Percentiles rank a stretch among this genome's conserved stretches.
These are phyloP conservation scores for Apis laboriosa DNA, from an alignment of 1,140 invertebrate genomes.

Conservation along the genomic window DNA sequence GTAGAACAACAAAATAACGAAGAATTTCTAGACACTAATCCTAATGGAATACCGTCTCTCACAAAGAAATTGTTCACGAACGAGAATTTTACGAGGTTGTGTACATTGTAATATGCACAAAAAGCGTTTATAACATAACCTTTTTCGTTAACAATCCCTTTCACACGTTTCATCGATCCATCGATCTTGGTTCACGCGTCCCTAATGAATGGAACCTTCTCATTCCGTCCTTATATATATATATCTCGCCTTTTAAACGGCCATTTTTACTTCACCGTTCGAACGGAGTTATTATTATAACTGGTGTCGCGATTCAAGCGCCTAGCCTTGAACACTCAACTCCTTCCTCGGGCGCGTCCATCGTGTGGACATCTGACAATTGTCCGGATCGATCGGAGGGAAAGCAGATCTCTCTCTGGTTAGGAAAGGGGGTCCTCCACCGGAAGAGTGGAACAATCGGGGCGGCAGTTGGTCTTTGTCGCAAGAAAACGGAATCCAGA, in stretches of 20 bases:
- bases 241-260: conserved; percentile 33
- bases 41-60: too few relatives aligned
- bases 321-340: conserved; percentile 21
- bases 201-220: conserved; percentile 33
- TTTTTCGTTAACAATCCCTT: conserved; percentile 48
- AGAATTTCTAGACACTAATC: too few relatives aligned
- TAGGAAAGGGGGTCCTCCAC: conserved; percentile 43
- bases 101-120: background rate
- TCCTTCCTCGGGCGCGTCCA: background rate
- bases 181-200: conserved; percentile 66
- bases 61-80: conserved; percentile 18
- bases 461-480: conserved; percentile 65
- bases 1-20: too few relatives aligned
- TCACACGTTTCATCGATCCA: conserved; percentile 40
- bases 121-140: conserved; percentile 38
- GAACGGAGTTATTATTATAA: background rate
- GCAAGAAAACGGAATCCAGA: conserved; percentile 59
- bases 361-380: background rate
- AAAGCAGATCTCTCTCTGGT: conserved; percentile 50
- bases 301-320: conserved; percentile 12
- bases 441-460: conserved; percentile 71
- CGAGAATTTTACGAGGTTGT: conserved; percentile 30
- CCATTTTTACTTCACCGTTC: conserved; percentile 55
- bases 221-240: too few relatives aligned
- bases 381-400: conserved; percentile 52